These are phyloP conservation scores for Lasioglossum calceatum DNA, from an alignment of 2,888 invertebrate genomes.

Conservation along the genomic window DNA sequence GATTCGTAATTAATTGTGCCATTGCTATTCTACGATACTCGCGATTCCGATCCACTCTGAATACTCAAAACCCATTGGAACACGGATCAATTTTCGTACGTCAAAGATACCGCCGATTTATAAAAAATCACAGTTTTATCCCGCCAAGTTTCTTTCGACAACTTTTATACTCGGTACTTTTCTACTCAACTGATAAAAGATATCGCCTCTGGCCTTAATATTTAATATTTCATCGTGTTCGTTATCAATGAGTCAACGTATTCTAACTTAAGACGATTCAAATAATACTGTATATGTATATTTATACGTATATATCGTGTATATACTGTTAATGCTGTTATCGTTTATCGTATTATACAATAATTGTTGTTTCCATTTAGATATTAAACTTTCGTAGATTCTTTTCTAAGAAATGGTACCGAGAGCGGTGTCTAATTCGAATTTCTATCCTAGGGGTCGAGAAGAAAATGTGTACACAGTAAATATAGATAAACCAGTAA, in stretches of 20 bases:
- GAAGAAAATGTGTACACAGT: conserved; percentile 48
- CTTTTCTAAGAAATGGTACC: conserved; percentile 42
- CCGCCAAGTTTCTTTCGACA: conserved; percentile 11
- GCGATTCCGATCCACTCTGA: neutral
- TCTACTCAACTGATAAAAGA: conserved; percentile 25
- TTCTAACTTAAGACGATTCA: conserved; percentile 31
- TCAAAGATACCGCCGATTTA: conserved; percentile 42
- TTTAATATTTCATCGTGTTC: conserved; percentile 33
- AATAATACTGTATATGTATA: conserved; percentile 39
- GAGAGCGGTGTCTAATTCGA: conserved; percentile 35
- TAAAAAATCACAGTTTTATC: conserved; percentile 56
- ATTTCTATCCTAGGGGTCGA: conserved; percentile 30
- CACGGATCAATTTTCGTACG: conserved; percentile 34
- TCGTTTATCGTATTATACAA: neutral
- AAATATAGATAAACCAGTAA: conserved; percentile 58
- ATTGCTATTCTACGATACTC: conserved; percentile 16
- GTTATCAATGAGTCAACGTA: conserved; percentile 41
- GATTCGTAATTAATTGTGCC: conserved; percentile 25
- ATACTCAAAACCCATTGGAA: conserved; percentile 51
- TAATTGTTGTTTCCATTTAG: neutral
- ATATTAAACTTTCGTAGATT: conserved; percentile 32
- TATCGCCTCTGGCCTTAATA: conserved; percentile 32
- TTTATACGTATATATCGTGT: neutral
- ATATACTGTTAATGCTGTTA: conserved; percentile 10
- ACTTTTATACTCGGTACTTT: neutral